A percentile compares a stretch with the other conserved stretches of the same genome.
Conservation (phyloP, 2,888 invertebrate species). For the Chalcis sispes region DNA sequence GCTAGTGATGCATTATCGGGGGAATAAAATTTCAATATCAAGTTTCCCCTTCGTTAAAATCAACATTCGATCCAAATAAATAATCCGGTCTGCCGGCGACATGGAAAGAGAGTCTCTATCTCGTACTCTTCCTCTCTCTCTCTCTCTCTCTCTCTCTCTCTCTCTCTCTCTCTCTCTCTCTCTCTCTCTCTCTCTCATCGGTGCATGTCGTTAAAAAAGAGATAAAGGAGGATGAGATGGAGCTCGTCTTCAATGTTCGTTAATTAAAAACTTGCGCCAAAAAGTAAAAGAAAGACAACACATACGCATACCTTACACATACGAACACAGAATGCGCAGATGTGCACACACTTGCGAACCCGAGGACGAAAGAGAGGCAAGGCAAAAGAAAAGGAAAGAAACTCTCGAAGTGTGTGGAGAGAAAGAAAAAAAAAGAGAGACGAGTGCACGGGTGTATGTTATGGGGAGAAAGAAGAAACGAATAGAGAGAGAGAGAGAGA, state of each 20-base stretch:
- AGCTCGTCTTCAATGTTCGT: conserved; percentile 1
- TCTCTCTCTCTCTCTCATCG: not conserved
- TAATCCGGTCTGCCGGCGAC: too few species aligned
- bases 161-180: conserved; percentile 2
- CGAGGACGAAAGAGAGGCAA: too few species aligned
- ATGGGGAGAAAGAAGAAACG: not conserved
- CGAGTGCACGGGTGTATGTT: not conserved
- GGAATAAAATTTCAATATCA: too few species aligned
- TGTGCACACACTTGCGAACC: too few species aligned
- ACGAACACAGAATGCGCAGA: too few species aligned
- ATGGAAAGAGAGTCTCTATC: not conserved
- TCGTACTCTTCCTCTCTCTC: not conserved
- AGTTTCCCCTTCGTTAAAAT: too few species aligned
- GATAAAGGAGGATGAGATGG: not conserved
- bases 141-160: not conserved
- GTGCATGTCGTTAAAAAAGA: not conserved
- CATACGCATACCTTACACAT: too few species aligned
- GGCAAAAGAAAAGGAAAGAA: not conserved
- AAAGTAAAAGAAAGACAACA: too few species aligned
- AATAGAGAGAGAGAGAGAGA: not conserved
- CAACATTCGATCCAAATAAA: too few species aligned
- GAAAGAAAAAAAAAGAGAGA: not conserved
- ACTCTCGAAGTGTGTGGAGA: not conserved
- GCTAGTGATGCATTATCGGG: too few species aligned
- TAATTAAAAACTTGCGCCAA: conserved; percentile 10